Percentiles rank a stretch among this genome's conserved stretches.
Conservation (phyloP, 2,888 invertebrate species). For the Laspeyria flexula region DNA sequence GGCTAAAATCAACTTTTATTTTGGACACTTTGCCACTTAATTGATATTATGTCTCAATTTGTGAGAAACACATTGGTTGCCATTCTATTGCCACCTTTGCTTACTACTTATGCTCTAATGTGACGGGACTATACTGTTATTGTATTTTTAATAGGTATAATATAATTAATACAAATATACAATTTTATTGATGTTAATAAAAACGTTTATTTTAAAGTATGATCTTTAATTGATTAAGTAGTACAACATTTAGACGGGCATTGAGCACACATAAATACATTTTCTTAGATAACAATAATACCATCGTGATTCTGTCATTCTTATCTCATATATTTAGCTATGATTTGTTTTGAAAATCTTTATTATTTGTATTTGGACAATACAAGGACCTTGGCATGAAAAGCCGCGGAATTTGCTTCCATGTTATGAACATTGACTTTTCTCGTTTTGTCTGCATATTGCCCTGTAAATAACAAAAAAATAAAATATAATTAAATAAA, state of each 20-base stretch:
- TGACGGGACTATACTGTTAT: not conserved
- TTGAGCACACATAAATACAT: not conserved
- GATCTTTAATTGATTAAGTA: not conserved
- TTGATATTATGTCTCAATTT: too few species aligned
- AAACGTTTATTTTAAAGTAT: not conserved
- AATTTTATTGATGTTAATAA: not conserved
- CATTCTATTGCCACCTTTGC: too few species aligned
- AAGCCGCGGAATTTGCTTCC: conserved; percentile 70
- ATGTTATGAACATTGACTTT: conserved; percentile 60
- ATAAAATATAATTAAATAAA: conserved; percentile 2
- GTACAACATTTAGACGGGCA: too few species aligned
- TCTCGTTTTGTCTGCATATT: conserved; percentile 48
- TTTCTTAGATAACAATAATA: not conserved
- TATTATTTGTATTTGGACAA: conserved; percentile 58
- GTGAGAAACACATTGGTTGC: too few species aligned
- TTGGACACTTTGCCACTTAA: too few species aligned
- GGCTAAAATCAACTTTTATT: too few species aligned
- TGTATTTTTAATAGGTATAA: not conserved
- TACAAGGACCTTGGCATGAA: conserved; percentile 65
- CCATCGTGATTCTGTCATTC: conserved; percentile 12
- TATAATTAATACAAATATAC: not conserved
- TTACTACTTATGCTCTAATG: not conserved
- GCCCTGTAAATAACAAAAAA: conserved; percentile 56
- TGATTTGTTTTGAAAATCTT: conserved; percentile 54
- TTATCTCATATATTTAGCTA: conserved; percentile 5